A percentile compares a stretch with the other conserved stretches of the same genome.
These are phyloP conservation scores for Drosophila merina DNA, from an alignment of 2,888 invertebrate species.

Conservation along the genomic window DNA sequence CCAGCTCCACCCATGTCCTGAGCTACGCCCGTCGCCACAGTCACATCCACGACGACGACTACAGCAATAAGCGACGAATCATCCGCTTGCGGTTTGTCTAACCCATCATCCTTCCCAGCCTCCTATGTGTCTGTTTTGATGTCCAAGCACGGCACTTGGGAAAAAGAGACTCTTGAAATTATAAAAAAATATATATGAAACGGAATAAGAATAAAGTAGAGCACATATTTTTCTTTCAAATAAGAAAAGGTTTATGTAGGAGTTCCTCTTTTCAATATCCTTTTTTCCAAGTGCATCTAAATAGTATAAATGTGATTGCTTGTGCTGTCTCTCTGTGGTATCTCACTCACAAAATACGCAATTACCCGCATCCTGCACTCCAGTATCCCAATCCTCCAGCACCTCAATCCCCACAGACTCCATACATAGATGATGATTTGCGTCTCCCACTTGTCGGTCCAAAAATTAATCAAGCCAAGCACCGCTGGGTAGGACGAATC, in stretches of 20 bases:
- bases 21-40: slow-evolving; percentile 73
- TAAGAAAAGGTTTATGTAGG: too few relatives aligned
- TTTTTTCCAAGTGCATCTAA: slow-evolving; percentile 12
- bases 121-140: slow-evolving; percentile 11
- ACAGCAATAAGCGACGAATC: slow-evolving; percentile 59
- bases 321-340: slow-evolving; percentile 35
- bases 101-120: slow-evolving; percentile 17
- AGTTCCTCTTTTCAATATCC: too few relatives aligned
- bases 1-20: slow-evolving; percentile 68
- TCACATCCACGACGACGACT: slow-evolving; percentile 52
- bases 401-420: slow-evolving; percentile 12
- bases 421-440: slow-evolving; percentile 59
- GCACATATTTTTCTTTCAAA: too few relatives aligned
- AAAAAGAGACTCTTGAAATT: background rate
- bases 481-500: slow-evolving; percentile 53
- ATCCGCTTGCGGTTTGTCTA: slow-evolving; percentile 70
- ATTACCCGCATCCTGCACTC: slow-evolving; percentile 51
- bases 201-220: too few relatives aligned
- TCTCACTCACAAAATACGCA: slow-evolving; percentile 58
- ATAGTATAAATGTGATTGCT: slow-evolving; percentile 24
- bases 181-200: background rate
- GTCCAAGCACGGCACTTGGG: slow-evolving; percentile 14
- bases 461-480: slow-evolving; percentile 69
- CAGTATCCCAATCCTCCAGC: slow-evolving; percentile 8
- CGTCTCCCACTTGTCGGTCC: slow-evolving; percentile 64